Conservation (phyloP, 2,888 invertebrate genomes). For the Drosophila hawaiiensis region DNA sequence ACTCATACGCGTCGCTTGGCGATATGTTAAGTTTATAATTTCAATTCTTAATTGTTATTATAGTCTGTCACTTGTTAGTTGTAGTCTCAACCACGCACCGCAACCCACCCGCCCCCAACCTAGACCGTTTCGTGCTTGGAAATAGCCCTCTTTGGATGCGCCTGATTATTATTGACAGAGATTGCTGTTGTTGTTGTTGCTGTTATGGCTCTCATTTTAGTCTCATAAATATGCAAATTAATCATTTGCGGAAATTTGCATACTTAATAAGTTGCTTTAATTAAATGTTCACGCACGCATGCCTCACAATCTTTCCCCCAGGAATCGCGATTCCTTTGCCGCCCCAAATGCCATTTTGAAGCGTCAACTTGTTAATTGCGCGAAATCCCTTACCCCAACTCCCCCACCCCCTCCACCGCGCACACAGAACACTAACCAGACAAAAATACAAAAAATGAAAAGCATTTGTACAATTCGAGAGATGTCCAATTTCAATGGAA, state of each 20-base stretch:
- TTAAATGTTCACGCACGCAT: slow-evolving; percentile 82
- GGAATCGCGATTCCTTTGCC: slow-evolving; percentile 44
- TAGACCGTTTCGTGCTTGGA: background rate
- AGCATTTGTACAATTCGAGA: slow-evolving; percentile 4
- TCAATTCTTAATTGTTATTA: slow-evolving; percentile 78
- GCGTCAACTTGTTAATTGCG: slow-evolving; percentile 72
- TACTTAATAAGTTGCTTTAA: slow-evolving; percentile 82
- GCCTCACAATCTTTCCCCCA: slow-evolving; percentile 73
- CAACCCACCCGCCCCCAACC: too few species aligned
- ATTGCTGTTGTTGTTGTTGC: slow-evolving; percentile 67
- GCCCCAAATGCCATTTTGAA: slow-evolving; percentile 40
- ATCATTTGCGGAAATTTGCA: slow-evolving; percentile 81
- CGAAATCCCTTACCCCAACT: slow-evolving; percentile 10
- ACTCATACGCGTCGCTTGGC: slow-evolving; percentile 70
- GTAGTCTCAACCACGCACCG: background rate
- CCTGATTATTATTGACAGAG: slow-evolving; percentile 76
- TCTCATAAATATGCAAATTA: slow-evolving; percentile 86
- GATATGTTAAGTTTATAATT: slow-evolving; percentile 80
- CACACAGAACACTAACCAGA: background rate
- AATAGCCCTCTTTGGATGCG: slow-evolving; percentile 15
- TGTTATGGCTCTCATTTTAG: slow-evolving; percentile 86
- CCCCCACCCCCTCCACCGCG: background rate
- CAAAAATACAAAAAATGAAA: background rate
- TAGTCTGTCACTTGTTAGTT: slow-evolving; percentile 35
- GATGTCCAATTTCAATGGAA: slow-evolving; percentile 22